phyloP scores from a whole-genome alignment of 2,797 vertebrate species.

The Aeoliscus strigatus region DNA sequence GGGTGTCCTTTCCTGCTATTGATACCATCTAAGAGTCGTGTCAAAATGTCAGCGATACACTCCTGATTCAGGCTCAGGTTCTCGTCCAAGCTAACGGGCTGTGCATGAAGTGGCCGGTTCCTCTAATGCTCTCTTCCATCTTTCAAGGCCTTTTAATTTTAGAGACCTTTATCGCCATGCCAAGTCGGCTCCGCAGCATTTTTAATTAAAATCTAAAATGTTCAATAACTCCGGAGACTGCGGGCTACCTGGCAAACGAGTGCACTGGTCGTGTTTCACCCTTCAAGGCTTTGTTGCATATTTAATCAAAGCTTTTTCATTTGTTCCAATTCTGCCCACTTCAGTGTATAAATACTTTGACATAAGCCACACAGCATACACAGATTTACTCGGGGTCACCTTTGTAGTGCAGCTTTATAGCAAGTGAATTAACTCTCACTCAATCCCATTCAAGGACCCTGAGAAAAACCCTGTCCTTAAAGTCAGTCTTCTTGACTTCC shows the following conservation, averaged over 20 bases:
- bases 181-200: conserved; percentile 53
- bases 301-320: conserved; percentile 53
- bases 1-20: conserved; percentile 40
- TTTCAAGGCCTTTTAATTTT: conserved; percentile 71
- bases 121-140: conserved; percentile 56
- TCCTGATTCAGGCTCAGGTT: conserved; percentile 39
- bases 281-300: conserved; percentile 42
- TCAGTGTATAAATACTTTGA: conserved; percentile 44
- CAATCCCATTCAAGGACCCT: conserved; percentile 57
- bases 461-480: conserved; percentile 58
- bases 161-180: conserved; percentile 63
- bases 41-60: conserved; percentile 50
- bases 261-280: conserved; percentile 42
- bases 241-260: conserved; percentile 53
- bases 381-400: conserved; percentile 40
- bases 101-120: conserved; percentile 49
- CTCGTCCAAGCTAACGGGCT: conserved; percentile 48
- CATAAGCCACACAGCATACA: conserved; percentile 38
- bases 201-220: conserved; percentile 77
- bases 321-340: conserved; percentile 48
- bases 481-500: conserved; percentile 63
- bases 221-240: conserved; percentile 62
- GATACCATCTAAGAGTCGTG: conserved; percentile 52
- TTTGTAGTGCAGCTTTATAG: conserved; percentile 33
- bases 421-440: conserved; percentile 33